Conservation (phyloP, 2,797 vertebrate species). For the Moxostoma hubbsi region DNA sequence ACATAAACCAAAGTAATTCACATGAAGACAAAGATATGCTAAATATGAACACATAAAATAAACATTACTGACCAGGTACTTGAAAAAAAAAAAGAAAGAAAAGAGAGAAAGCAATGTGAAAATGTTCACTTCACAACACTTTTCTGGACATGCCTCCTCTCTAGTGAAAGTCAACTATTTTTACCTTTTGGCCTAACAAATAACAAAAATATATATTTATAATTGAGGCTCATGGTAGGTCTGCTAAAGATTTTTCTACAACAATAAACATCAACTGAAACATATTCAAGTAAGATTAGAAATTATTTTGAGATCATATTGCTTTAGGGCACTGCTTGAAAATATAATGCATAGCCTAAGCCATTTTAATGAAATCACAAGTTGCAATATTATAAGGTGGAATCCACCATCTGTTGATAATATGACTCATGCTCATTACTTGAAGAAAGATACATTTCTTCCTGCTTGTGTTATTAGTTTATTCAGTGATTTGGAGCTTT, state of each 20-base stretch:
- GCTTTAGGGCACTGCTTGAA: slow-evolving; percentile 25
- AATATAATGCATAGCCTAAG: not conserved
- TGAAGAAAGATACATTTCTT: slow-evolving; percentile 12
- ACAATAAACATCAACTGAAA: slow-evolving; percentile 31
- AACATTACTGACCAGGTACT: no score
- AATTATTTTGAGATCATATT: slow-evolving; percentile 2
- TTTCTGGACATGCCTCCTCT: no score
- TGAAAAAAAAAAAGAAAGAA: no score
- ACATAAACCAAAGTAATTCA: no score
- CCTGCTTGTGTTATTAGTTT: slow-evolving; percentile 32
- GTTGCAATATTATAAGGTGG: slow-evolving; percentile 12
- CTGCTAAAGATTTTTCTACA: slow-evolving; percentile 15
- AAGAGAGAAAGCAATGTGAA: no score
- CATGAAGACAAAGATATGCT: no score
- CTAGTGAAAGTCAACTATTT: not conserved
- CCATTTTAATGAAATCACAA: slow-evolving; percentile 26
- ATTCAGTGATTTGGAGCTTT: slow-evolving; percentile 8
- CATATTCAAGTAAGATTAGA: not conserved
- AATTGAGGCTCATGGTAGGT: slow-evolving; percentile 11
- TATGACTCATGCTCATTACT: slow-evolving; percentile 3
- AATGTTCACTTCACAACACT: no score
- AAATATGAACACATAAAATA: no score
- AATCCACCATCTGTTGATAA: slow-evolving; percentile 36
- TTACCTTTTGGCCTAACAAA: slow-evolving; percentile 10
- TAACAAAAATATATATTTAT: slow-evolving; percentile 12